Percentiles rank a stretch among this genome's conserved stretches.
Conservation (phyloP, 2,797 vertebrate species). For the Enteromius fasciolatus region DNA sequence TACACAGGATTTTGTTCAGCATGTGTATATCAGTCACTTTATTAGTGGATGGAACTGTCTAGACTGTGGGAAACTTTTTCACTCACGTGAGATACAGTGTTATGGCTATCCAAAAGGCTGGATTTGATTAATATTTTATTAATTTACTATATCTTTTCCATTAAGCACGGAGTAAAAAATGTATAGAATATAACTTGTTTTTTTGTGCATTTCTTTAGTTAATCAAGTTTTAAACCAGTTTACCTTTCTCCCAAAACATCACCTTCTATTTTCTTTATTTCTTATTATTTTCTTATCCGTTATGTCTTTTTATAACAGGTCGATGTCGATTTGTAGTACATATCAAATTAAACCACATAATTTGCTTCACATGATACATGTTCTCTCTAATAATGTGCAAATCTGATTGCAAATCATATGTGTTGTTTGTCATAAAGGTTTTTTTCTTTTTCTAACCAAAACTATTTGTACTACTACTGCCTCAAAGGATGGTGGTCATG, state of each 20-base stretch:
- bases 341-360: neutral
- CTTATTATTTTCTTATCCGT: too few species aligned
- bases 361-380: neutral
- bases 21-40: neutral
- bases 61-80: slow-evolving; percentile 7
- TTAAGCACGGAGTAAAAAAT: neutral
- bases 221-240: neutral
- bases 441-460: neutral
- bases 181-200: too few species aligned
- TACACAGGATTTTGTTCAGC: slow-evolving; percentile 1
- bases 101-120: neutral
- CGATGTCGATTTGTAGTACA: neutral
- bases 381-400: neutral
- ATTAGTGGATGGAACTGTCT: neutral
- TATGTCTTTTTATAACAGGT: neutral
- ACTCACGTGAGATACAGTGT: neutral
- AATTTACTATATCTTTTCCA: neutral
- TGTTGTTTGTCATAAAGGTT: neutral
- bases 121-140: neutral
- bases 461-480: neutral
- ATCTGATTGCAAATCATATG: neutral
- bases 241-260: neutral
- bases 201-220: neutral
- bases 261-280: neutral
- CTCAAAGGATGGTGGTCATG: neutral